Conservation (phyloP, 2,113 vertebrate genomes). For the Coryphaenoides rupestris region DNA sequence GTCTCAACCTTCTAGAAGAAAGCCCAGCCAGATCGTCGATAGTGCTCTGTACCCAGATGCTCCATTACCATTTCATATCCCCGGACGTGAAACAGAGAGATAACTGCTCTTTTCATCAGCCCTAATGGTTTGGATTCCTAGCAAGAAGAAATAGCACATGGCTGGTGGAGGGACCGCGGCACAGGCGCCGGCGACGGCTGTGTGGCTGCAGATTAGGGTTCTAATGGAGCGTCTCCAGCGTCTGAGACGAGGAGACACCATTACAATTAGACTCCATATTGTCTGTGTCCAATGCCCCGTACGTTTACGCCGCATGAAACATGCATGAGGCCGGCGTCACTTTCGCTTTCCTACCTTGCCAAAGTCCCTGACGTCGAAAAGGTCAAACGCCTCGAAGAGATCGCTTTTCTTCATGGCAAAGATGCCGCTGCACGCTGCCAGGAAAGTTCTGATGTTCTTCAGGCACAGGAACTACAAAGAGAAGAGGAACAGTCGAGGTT, state of each 20-base stretch:
- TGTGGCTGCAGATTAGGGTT: background rate
- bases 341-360: slow-evolving; percentile 82
- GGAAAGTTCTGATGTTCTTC: slow-evolving; percentile 98
- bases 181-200: background rate
- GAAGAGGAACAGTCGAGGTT: slow-evolving; percentile 9
- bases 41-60: too few relatives aligned
- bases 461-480: slow-evolving; percentile 88
- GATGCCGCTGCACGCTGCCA: slow-evolving; percentile 81
- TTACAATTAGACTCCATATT: too few relatives aligned
- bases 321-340: too few relatives aligned
- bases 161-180: background rate
- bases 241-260: too few relatives aligned
- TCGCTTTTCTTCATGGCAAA: slow-evolving; percentile 96
- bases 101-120: background rate
- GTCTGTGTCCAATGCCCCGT: too few relatives aligned
- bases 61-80: too few relatives aligned
- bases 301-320: too few relatives aligned
- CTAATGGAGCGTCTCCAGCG: too few relatives aligned
- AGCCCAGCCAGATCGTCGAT: slow-evolving; percentile 26
- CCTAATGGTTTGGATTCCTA: background rate
- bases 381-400: slow-evolving; percentile 96
- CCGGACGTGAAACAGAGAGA: background rate
- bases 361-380: slow-evolving; percentile 96
- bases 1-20: slow-evolving; percentile 17
- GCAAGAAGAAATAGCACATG: background rate